Percentiles rank a stretch among this genome's conserved stretches.
Conservation (phyloP, 2,888 invertebrate species). For the Cancer borealis region DNA sequence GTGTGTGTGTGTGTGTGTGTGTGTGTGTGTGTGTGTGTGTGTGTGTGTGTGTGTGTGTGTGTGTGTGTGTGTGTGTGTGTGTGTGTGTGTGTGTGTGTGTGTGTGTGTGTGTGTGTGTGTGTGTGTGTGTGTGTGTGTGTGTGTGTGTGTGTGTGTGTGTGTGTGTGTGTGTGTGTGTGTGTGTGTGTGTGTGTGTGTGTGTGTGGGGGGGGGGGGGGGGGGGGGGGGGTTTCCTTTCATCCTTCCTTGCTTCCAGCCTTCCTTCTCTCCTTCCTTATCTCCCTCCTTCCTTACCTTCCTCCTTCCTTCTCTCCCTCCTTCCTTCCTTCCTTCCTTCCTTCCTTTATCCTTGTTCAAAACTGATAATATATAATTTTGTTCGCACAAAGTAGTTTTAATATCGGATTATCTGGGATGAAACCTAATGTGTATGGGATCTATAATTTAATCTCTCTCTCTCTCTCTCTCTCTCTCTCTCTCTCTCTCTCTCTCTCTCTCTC, state of each 20-base stretch:
- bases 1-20: no score
- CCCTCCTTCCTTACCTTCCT: background rate
- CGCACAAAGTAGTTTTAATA: slow-evolving; percentile 16
- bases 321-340: background rate
- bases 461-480: slow-evolving; percentile 36
- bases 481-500: slow-evolving; percentile 20
- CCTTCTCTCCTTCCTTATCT: background rate
- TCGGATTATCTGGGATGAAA: slow-evolving; percentile 29
- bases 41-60: no score
- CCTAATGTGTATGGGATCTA: slow-evolving; percentile 23
- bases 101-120: no score
- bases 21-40: no score
- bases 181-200: no score
- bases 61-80: no score
- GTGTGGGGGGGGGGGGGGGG: no score
- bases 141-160: no score
- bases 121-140: no score
- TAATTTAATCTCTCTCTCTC: slow-evolving; percentile 24
- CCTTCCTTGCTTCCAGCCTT: background rate
- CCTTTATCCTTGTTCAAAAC: background rate
- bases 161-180: no score
- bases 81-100: no score
- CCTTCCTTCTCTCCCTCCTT: background rate
- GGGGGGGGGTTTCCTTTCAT: background rate
- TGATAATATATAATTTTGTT: background rate